phyloP scores from a whole-genome alignment of 2,797 vertebrate genomes.

The Trematomus bernacchii region DNA sequence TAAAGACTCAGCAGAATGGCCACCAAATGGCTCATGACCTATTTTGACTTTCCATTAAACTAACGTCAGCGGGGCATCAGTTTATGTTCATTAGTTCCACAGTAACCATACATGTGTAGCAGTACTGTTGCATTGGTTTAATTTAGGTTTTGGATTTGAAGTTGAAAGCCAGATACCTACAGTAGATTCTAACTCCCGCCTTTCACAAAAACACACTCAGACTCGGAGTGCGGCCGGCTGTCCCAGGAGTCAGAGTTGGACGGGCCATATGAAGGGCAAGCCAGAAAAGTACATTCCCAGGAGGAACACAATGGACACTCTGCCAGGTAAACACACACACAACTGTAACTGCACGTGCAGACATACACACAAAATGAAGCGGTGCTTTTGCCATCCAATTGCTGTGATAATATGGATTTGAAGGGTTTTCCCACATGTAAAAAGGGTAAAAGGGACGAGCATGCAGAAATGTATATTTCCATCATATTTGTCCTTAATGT shows the following conservation, averaged over 20 bases:
- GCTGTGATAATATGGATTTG: neutral
- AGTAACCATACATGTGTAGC: neutral
- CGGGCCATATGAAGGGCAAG: constrained; percentile 47
- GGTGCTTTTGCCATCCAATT: neutral
- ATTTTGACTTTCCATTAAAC: constrained; percentile 24
- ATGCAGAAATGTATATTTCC: no score
- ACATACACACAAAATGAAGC: neutral
- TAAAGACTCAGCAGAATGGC: constrained; percentile 21
- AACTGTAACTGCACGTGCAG: neutral
- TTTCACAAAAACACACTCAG: constrained; percentile 42
- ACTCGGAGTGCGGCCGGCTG: constrained; percentile 74
- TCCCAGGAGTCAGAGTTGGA: constrained; percentile 75
- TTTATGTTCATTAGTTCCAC: neutral
- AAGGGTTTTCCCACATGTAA: no score
- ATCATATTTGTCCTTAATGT: no score
- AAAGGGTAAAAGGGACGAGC: no score
- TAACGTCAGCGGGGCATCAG: neutral
- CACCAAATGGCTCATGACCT: constrained; percentile 7
- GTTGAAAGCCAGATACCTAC: neutral
- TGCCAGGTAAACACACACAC: constrained; percentile 78
- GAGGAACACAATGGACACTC: constrained; percentile 74
- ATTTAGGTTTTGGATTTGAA: constrained; percentile 1
- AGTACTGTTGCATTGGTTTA: neutral
- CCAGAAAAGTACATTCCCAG: constrained; percentile 60
- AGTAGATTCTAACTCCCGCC: neutral